Evolutionary conservation across 2,888 invertebrate genomes (phyloP), one percentile per base, ranked within the genome.

Genomic region (Lasius fuliginosus): DNA sequence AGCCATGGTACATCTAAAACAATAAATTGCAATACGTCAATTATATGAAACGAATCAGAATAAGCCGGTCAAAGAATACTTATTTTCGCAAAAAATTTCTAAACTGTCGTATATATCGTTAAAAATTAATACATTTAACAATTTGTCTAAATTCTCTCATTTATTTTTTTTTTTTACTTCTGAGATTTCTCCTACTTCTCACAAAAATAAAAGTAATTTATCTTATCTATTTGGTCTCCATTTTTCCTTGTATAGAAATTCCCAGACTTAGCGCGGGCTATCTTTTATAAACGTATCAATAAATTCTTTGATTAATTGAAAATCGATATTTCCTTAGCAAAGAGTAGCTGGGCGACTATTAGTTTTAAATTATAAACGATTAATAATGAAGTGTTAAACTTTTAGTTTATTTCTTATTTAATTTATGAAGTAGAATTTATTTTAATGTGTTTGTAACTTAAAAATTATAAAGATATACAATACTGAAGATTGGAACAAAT

Each of bases 1-100:
- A 58, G 95, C 95, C 83, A 96, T 96, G 0, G 96, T 96, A 87
- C 96, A 95, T 92, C 97, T 97, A 96, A 46, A 92, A 93, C 46
- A 69, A 77, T 68, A 83, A 71, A 73, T 76, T 56, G 3, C 12
- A 18, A 15, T 18, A 60, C 40, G 27, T 42, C 30, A 67, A 6
- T 23, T 36, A 27, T 23, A 49, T 60, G 15, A 62, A 27, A 3
- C 27, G 11, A 23, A 27, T 11, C 11, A 18, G 2, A 56, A 56
- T 56, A 9, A 56, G 3, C 8, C 9, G 11, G 2, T 58, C 23
- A 58, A 27, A 23, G 11, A 23, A 23, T 23, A 23, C 11, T 58
- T 58, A 23, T 58, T 58, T 23, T 58, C 1, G 23, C 12, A 1
- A 4, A 58, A 58, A 4, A 58, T 4, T 4, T 5, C 36, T 36